Percentiles rank a stretch among this genome's conserved stretches.
These are phyloP conservation scores for Drosophila micromelanica DNA, from an alignment of 1,140 invertebrate species.

Conservation along the genomic window DNA sequence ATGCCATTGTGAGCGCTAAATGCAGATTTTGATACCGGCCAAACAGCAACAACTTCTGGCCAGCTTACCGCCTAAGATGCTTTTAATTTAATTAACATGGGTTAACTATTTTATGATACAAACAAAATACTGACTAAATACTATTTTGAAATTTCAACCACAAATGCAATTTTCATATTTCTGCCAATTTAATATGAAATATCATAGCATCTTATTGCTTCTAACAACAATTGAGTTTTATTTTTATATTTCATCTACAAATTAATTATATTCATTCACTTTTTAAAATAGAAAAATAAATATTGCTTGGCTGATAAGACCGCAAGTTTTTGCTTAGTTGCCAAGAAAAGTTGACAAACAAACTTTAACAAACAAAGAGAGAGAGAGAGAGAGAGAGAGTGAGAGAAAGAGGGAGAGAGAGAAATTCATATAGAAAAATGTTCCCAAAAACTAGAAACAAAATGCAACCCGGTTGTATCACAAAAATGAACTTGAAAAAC, in stretches of 20 bases:
- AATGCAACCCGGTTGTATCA: conserved; percentile 62
- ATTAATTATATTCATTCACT: conserved; percentile 16
- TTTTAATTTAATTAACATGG: too few species aligned
- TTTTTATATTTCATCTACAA: background rate
- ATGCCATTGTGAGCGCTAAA: conserved; percentile 50
- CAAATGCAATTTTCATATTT: conserved; percentile 2
- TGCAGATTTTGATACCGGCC: conserved; percentile 26
- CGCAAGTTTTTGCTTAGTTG: conserved; percentile 56
- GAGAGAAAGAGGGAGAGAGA: conserved; percentile 1
- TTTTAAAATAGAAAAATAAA: conserved; percentile 20
- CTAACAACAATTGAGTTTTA: too few species aligned
- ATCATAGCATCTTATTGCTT: too few species aligned
- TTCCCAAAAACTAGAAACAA: conserved; percentile 56
- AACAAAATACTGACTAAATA: conserved; percentile 19
- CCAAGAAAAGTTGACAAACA: conserved; percentile 58
- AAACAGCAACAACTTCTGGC: conserved; percentile 23
- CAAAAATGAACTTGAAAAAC: conserved; percentile 54
- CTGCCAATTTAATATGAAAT: background rate
- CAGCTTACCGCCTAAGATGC: conserved; percentile 34
- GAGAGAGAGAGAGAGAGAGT: background rate
- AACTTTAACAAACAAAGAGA: conserved; percentile 41
- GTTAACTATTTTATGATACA: background rate
- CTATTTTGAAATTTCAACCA: background rate
- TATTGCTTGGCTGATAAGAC: conserved; percentile 47
- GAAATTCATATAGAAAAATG: conserved; percentile 18